Evolutionary conservation across 2,113 vertebrate species (phyloP).

Genomic region (Bubo bubo): DNA sequence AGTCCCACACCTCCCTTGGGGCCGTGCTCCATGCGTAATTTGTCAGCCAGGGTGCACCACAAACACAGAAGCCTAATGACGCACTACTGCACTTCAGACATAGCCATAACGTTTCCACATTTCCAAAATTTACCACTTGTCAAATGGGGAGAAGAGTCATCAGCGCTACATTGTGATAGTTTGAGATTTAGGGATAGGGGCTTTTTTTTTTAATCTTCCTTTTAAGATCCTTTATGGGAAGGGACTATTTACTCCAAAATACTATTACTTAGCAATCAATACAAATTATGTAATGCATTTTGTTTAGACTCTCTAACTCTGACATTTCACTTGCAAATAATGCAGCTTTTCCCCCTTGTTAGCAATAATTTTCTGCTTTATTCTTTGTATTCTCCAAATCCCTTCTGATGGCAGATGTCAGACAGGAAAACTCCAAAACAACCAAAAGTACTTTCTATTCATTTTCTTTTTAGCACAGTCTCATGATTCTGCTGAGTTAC

Average conservation of each 20-base stretch:
- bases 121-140: neutral
- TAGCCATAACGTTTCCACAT: neutral
- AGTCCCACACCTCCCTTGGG: accelerated
- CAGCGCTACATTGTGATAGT: neutral
- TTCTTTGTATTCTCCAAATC: neutral
- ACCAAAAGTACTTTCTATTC: neutral
- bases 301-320: neutral
- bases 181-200: neutral
- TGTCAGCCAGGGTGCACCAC: neutral
- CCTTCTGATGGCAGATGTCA: neutral
- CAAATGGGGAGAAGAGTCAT: neutral
- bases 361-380: neutral
- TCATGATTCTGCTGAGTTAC: neutral
- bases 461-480: neutral
- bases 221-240: neutral
- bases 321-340: neutral
- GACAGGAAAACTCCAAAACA: neutral
- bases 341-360: neutral
- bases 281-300: neutral
- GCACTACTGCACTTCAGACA: neutral
- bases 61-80: neutral
- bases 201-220: neutral
- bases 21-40: accelerated
- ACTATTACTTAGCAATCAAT: neutral
- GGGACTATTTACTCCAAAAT: neutral